phyloP scores from a whole-genome alignment of 2,888 invertebrate genomes.

The Kuschelorhynchus macadamiae region DNA sequence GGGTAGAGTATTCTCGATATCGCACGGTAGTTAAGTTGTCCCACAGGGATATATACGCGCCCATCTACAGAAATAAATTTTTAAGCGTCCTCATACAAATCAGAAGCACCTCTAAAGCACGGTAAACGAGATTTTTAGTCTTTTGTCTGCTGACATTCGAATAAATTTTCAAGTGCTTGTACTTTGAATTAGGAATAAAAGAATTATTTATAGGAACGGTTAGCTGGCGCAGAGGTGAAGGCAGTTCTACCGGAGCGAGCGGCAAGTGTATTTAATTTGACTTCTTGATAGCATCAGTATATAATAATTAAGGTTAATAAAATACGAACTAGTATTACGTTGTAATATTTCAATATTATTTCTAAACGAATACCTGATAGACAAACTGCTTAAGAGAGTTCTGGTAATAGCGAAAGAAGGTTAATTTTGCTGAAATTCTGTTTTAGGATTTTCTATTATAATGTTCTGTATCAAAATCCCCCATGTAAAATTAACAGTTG shows the following conservation, averaged over 20 bases:
- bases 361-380: too few species aligned
- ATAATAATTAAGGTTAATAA: too few species aligned
- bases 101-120: constrained; percentile 34
- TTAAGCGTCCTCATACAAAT: constrained; percentile 45
- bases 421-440: too few species aligned
- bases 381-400: too few species aligned
- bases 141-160: constrained; percentile 43
- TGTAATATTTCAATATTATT: too few species aligned
- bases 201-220: constrained; percentile 26
- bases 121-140: constrained; percentile 28
- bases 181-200: constrained; percentile 25
- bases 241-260: not conserved
- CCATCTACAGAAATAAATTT: constrained; percentile 40
- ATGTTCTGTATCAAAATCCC: too few species aligned
- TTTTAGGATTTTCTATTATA: too few species aligned
- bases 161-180: constrained; percentile 43
- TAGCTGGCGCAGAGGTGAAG: not conserved
- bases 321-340: too few species aligned
- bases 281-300: too few species aligned
- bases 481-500: too few species aligned
- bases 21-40: constrained; percentile 32
- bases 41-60: constrained; percentile 24
- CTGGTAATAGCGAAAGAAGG: too few species aligned
- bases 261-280: too few species aligned
- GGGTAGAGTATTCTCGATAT: not conserved